Conservation (phyloP, 2,113 vertebrate genomes). For the Eurypyga helias region DNA sequence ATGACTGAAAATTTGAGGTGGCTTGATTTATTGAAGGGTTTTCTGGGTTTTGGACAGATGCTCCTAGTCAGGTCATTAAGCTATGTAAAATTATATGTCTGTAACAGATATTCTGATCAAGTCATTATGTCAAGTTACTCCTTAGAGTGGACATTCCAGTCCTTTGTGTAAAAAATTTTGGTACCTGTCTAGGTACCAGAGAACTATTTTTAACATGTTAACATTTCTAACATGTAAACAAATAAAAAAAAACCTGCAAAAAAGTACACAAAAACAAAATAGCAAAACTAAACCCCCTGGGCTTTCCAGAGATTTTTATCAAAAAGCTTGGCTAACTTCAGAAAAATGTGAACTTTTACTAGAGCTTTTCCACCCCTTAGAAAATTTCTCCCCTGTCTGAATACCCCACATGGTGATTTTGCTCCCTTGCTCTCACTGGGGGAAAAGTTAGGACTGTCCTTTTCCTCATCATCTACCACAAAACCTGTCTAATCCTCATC, state of each 20-base stretch:
- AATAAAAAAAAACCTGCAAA: neutral
- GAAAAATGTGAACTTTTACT: neutral
- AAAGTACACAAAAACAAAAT: neutral
- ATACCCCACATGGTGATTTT: neutral
- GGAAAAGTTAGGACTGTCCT: neutral
- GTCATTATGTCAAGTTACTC: neutral
- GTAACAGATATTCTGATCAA: neutral
- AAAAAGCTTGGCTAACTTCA: neutral
- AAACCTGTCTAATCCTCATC: neutral
- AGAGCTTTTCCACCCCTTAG: neutral
- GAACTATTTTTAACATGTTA: neutral
- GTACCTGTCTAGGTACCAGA: neutral
- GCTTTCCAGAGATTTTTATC: neutral
- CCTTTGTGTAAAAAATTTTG: neutral
- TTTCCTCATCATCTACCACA: neutral
- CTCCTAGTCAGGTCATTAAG: neutral
- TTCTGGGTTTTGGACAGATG: neutral
- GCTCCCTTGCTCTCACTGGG: neutral
- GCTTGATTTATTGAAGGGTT: neutral
- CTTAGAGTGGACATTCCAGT: neutral
- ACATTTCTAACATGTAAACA: neutral
- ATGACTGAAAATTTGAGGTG: neutral
- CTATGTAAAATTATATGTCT: neutral
- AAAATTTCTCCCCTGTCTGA: neutral
- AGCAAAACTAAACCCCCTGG: rapidly evolving